Percentiles rank a stretch among this genome's conserved stretches.
Evolutionary conservation across 2,797 vertebrate genomes (phyloP).

Genomic region (Ispidina lecontei): DNA sequence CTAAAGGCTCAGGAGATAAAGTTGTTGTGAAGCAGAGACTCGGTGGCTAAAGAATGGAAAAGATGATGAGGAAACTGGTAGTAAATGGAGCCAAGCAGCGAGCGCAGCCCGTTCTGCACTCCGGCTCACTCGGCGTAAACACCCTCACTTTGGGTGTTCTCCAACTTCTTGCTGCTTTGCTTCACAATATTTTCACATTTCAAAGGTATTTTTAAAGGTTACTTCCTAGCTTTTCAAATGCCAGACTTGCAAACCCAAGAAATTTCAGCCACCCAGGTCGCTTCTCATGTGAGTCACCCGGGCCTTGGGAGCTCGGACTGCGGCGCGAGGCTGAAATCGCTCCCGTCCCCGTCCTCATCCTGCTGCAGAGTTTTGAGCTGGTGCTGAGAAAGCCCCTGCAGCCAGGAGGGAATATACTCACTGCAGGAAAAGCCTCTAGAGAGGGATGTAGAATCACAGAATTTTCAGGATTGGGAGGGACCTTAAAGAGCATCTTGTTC

Average conservation of each 20-base stretch:
- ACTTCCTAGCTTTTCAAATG: conserved; percentile 21
- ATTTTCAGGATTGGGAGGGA: too few relatives aligned
- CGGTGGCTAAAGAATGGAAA: not conserved
- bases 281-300: not conserved
- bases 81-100: conserved; percentile 16
- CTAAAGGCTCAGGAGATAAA: not conserved
- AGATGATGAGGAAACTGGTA: conserved; percentile 20
- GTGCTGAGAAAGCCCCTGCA: not conserved
- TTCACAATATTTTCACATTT: not conserved
- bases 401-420: not conserved
- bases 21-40: not conserved
- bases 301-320: not conserved
- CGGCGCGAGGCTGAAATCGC: fast-evolving
- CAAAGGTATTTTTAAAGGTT: conserved; percentile 17
- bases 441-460: not conserved
- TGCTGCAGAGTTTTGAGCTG: not conserved
- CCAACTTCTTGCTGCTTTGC: not conserved
- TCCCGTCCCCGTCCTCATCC: fast-evolving
- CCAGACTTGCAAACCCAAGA: not conserved
- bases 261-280: not conserved
- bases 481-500: too few relatives aligned
- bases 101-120: not conserved
- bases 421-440: not conserved
- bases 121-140: not conserved
- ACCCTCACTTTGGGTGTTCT: conserved; percentile 11